A percentile compares a stretch with the other conserved stretches of the same genome.
Conservation (phyloP, 2,797 vertebrate genomes). For the Saxicola maurus region DNA sequence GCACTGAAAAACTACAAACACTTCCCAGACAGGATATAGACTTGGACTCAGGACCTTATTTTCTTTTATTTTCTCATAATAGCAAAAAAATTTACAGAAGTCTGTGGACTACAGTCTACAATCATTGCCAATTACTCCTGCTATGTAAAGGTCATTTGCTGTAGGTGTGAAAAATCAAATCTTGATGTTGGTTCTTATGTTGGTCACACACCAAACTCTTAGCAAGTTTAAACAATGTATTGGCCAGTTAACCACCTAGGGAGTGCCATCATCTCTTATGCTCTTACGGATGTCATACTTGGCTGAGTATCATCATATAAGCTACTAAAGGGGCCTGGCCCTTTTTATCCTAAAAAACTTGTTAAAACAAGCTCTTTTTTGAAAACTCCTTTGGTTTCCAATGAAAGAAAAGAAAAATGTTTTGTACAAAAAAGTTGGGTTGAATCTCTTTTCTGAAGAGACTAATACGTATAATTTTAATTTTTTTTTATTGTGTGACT, state of each 20-base stretch:
- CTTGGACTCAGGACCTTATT: neutral
- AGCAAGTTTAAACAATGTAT: neutral
- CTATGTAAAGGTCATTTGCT: neutral
- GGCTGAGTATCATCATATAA: neutral
- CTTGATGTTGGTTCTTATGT: neutral
- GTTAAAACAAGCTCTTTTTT: neutral
- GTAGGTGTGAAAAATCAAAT: neutral
- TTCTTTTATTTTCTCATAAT: neutral
- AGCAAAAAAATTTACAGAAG: neutral
- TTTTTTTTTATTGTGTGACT: neutral
- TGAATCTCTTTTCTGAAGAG: neutral
- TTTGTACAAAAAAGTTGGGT: neutral
- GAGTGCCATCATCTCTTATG: neutral
- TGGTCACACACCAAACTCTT: neutral
- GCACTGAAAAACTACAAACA: neutral
- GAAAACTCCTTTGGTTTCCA: neutral
- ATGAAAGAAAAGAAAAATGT: neutral
- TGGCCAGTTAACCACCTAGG: neutral
- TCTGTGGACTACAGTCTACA: neutral
- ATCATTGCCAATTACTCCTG: neutral
- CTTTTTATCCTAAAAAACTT: neutral
- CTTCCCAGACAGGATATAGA: neutral
- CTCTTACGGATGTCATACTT: neutral
- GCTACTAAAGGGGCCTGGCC: neutral
- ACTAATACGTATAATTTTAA: neutral